These are phyloP conservation scores for Orycteropus afer DNA, from an alignment of 2,113 vertebrate species.

Conservation along the genomic window DNA sequence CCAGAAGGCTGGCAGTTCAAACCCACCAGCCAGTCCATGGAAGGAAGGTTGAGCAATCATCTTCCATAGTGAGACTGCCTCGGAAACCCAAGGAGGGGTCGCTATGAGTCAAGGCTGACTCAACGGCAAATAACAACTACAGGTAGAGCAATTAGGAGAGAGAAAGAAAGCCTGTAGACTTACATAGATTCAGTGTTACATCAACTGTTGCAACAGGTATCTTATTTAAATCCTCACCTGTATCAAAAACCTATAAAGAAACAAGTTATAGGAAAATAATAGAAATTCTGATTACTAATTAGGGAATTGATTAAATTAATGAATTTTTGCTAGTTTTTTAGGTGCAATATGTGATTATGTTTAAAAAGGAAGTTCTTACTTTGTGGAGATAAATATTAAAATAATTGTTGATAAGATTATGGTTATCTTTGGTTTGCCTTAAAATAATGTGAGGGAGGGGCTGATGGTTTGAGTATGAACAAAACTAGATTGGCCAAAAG, in stretches of 20 bases:
- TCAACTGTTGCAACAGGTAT: neutral
- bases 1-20: too few relatives aligned
- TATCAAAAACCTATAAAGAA: too few relatives aligned
- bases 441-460: neutral
- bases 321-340: slow-evolving; percentile 19
- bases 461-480: neutral
- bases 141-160: too few relatives aligned
- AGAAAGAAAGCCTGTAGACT: neutral
- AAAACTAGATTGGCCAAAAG: neutral
- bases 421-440: neutral
- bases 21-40: too few relatives aligned
- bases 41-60: too few relatives aligned
- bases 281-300: neutral
- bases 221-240: too few relatives aligned
- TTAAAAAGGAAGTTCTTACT: neutral
- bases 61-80: too few relatives aligned
- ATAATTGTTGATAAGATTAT: neutral
- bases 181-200: neutral
- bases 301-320: neutral
- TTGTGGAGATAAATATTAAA: neutral
- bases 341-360: neutral
- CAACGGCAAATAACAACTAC: too few relatives aligned
- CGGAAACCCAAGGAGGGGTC: too few relatives aligned
- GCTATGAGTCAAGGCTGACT: too few relatives aligned
- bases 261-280: neutral